Conservation (phyloP, 2,113 vertebrate genomes). For the Collichthys lucidus region DNA sequence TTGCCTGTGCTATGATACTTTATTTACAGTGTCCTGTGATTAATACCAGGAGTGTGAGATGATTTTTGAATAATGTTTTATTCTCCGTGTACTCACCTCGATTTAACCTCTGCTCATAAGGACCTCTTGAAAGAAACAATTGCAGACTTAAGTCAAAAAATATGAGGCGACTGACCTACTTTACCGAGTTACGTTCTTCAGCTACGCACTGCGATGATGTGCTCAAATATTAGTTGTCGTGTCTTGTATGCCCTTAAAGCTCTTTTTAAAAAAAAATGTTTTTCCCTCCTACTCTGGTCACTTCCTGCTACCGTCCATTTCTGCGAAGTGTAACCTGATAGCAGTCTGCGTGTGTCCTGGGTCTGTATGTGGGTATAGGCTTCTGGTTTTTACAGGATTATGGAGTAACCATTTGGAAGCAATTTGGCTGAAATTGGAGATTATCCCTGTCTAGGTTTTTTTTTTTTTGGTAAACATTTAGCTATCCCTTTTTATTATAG, state of each 20-base stretch:
- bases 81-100: background rate
- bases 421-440: conserved; percentile 69
- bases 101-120: conserved; percentile 24
- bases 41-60: background rate
- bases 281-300: conserved; percentile 50
- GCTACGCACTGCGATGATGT: background rate
- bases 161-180: conserved; percentile 3
- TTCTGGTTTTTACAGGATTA: conserved; percentile 74
- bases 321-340: conserved; percentile 80
- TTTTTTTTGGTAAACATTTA: conserved; percentile 47
- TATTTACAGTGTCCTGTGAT: background rate
- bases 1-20: background rate
- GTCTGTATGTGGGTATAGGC: conserved; percentile 61
- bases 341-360: conserved; percentile 68
- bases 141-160: background rate
- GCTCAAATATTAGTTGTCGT: conserved; percentile 15
- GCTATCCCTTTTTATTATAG: conserved; percentile 59
- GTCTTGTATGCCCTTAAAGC: conserved; percentile 43
- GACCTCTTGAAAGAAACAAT: conserved; percentile 9
- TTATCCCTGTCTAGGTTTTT: conserved; percentile 53
- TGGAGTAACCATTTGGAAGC: conserved; percentile 68
- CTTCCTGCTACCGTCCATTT: conserved; percentile 75
- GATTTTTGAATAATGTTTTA: background rate
- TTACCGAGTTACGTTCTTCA: background rate
- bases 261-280: conserved; percentile 19